Base-by-base conservation (phyloP, 2,113 vertebrate species). In the Lycocorax pyrrhopterus region DNA sequence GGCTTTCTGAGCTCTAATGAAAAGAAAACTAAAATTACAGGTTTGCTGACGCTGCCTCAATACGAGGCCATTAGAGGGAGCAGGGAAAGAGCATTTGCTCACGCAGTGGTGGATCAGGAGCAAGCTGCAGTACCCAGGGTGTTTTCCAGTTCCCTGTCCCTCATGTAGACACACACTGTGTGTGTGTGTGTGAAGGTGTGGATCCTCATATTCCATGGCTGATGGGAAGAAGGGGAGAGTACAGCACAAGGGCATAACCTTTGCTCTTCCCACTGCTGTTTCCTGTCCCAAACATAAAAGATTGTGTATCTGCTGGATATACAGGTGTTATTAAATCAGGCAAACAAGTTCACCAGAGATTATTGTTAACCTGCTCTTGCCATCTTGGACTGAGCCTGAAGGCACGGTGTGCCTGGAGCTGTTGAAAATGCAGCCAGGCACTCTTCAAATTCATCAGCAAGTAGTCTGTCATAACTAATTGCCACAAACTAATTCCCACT, bases 81-180 rank as follows among this genome's bases (percentile, higher is more conserved):
- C 37, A 55, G 67, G 22, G 29, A 25, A 44, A 26, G 46, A 77
- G 47, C 30, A 51, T 13, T 86, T 67, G 27, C 59, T 92, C 12
- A 6, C 16, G 0, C 11, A 12, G 14, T 25, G 72, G 4, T 51
- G 55, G 41, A 7, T n/a, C n/a, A 29, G 74, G 66, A 55, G 47
- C 46, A 23, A 59, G 7, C 29, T 5, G 41, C 17, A n/a, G 13
- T 3, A 7, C 26, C 4, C 30, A 12, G 22, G 0, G 7, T 11
- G 23, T 29, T 33, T 33, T 53, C 58, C 58, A 30, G 10, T 25
- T 51, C 32, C 6, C 27, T 39, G 35, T 29, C 53, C 33, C 13
- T 7, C 22, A 4, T 4, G 15, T 7, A 2, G 26, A 4, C 4
- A 1, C 4, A 1, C 0, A n/a, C n/a, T n/a, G n/a, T n/a, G n/a